phyloP scores from a whole-genome alignment of 2,888 invertebrate genomes.

The Napeogenes sylphis region DNA sequence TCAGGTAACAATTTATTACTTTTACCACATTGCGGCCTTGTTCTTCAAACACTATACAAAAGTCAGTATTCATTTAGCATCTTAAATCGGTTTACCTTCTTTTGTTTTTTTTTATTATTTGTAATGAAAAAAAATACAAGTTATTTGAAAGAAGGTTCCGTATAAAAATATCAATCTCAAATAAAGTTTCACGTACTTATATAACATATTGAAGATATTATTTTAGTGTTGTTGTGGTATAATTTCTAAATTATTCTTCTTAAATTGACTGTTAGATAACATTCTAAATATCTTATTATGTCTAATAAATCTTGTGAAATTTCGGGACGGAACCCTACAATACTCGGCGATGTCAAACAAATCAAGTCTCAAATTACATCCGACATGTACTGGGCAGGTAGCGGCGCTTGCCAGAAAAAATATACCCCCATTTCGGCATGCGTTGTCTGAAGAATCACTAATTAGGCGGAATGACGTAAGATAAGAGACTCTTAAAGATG shows the following conservation, averaged over 20 bases:
- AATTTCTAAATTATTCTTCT: too few species aligned
- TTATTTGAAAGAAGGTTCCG: neutral
- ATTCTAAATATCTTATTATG: too few species aligned
- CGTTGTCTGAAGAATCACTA: slow-evolving; percentile 22
- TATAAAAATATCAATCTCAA: too few species aligned
- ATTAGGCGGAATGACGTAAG: slow-evolving; percentile 25
- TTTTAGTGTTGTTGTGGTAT: too few species aligned
- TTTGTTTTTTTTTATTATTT: slow-evolving; percentile 4
- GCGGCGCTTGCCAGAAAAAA: slow-evolving; percentile 24
- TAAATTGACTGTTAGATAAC: too few species aligned
- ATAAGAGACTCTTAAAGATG: slow-evolving; percentile 9
- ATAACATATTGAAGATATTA: too few species aligned
- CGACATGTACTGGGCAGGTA: slow-evolving; percentile 24
- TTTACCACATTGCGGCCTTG: too few species aligned
- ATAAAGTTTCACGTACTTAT: too few species aligned
- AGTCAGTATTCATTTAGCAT: slow-evolving; percentile 14
- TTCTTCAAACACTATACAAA: neutral
- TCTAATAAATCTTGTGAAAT: neutral
- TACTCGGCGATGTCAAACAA: slow-evolving; percentile 16
- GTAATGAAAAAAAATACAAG: neutral
- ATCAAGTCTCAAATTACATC: slow-evolving; percentile 21
- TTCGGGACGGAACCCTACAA: neutral
- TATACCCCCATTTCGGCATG: slow-evolving; percentile 8
- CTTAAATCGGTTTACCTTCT: slow-evolving; percentile 13
- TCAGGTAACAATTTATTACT: too few species aligned